Evolutionary conservation across 23 tunicate genomes (phyloP), one percentile per base, ranked within the genome.

Genomic region (Oikopleura dioica): DNA sequence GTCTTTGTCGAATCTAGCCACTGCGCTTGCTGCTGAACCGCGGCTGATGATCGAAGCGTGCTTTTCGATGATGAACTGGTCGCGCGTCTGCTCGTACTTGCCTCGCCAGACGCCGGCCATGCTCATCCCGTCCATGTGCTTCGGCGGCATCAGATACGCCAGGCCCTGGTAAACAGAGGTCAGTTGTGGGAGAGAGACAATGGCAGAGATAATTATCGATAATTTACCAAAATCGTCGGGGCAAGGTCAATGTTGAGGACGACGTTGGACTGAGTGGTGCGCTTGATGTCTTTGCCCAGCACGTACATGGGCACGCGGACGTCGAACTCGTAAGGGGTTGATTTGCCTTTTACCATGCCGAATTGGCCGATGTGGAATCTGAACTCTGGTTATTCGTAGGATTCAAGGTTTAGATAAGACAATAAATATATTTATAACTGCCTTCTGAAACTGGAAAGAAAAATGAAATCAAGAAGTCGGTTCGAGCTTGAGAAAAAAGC

Each of bases 311-410:
- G 97, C 30, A 91, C 81, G 37, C 92, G 69, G 4, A 82, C 85
- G 68, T 91, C 97, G 68, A 91, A 91, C 77, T 91, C 97, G 68
- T 91, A 91, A 2, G 97, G 97, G 85, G 82, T 85, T 36, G 95
- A 76, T 69, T 91, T 91, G 0, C 97, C 97, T 68, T 91, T 91
- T 1, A 91, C 83, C 37, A 91, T 50, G 21, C 97, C 84, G 76
- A 91, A 91, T 38, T 91, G 97, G 30, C 97, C 97, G 37, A 91
- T 91, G 37, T 91, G 97, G 68, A n/a, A n/a, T n/a, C n/a, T n/a
- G n/a, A n/a, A n/a, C n/a, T n/a, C n/a, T n/a, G n/a, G n/a, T n/a
- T n/a, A n/a, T n/a, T n/a, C n/a, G n/a, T n/a, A n/a, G n/a, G n/a
- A n/a, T n/a, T n/a, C n/a, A n/a, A n/a, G n/a, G n/a, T n/a, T n/a